Evolutionary conservation across 2,797 vertebrate genomes (phyloP), one percentile per base, ranked within the genome.

Genomic region (Danio choprae): DNA sequence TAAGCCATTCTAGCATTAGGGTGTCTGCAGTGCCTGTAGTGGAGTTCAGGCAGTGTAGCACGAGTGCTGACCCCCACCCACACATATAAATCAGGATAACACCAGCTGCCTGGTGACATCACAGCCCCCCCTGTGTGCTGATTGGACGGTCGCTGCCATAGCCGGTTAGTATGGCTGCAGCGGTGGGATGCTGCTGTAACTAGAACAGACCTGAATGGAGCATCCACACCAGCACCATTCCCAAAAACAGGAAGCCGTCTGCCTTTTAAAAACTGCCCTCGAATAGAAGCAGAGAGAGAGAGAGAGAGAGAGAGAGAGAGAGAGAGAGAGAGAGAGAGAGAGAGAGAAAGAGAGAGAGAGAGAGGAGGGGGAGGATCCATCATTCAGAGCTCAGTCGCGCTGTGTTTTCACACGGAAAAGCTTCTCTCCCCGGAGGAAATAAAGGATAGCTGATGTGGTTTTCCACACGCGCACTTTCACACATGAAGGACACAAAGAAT

Each of bases 21-120:
- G 43, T 20, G 29, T n/a, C 48, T 69, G 74, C 74, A 29, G 65
- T 64, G 22, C 29, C 58, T 75, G n/a, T 83, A 82, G 72, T 70
- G 44, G 58, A 74, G 70, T 58, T 62, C 72, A 80, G 74, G 59
- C 68, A 63, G 79, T 85, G 51, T 40, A 80, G 62, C 81, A 74
- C 11, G 16, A 81, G 48, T 71, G 11, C 46, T 62, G 62, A 67
- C 70, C 80, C 84, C 53, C 56, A 44, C 80, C 74, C 80, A 72
- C 80, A 51, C 74, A 73, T 65, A 74, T 20, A 74, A 82, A 81
- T 76, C 76, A 83, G 89, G 86, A 89, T 89, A 88, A 90, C 87
- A 87, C 91, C 88, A 81, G 88, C 87, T 80, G 59, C 78, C 74
- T 83, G 82, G 87, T 94, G 92, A 94, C 91, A 92, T 94, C 94